These are phyloP conservation scores for Melieria crassipennis DNA, from an alignment of 2,888 invertebrate genomes.

Conservation along the genomic window DNA sequence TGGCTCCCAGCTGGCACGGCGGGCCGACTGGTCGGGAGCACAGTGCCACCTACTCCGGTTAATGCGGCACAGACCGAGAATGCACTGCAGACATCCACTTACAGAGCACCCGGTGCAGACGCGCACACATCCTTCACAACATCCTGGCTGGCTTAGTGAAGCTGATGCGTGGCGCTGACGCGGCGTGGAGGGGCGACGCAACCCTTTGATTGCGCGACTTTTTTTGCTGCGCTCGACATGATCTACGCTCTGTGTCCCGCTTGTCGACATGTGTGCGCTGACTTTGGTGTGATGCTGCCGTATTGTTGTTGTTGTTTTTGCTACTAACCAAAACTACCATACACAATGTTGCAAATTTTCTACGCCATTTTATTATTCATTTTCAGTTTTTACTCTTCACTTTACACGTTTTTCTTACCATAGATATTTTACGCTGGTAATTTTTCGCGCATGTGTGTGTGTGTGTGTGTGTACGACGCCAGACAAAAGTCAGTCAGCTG, in stretches of 20 bases:
- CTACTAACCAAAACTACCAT: too few species aligned
- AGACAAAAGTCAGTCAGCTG: slow-evolving; percentile 57
- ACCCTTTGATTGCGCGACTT: background rate
- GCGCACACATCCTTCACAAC: too few species aligned
- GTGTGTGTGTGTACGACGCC: slow-evolving; percentile 40
- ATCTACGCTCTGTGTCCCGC: background rate
- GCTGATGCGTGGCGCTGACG: background rate
- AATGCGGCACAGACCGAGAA: too few species aligned
- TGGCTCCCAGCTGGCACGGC: too few species aligned
- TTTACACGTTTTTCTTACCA: slow-evolving; percentile 10
- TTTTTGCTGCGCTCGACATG: background rate
- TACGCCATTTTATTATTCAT: slow-evolving; percentile 24
- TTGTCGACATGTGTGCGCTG: too few species aligned
- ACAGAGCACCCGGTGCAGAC: too few species aligned
- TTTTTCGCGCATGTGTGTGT: slow-evolving; percentile 3
- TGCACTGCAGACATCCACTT: too few species aligned
- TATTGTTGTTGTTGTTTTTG: too few species aligned
- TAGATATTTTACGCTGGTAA: background rate
- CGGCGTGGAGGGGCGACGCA: background rate
- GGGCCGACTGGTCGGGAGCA: too few species aligned
- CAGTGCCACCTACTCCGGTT: too few species aligned
- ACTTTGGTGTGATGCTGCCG: background rate
- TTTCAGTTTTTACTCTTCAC: slow-evolving; percentile 1
- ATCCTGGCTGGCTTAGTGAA: too few species aligned
- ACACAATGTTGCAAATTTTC: slow-evolving; percentile 31